Conservation (phyloP, 1,140 invertebrate species). For the Euborellia annulipes region DNA sequence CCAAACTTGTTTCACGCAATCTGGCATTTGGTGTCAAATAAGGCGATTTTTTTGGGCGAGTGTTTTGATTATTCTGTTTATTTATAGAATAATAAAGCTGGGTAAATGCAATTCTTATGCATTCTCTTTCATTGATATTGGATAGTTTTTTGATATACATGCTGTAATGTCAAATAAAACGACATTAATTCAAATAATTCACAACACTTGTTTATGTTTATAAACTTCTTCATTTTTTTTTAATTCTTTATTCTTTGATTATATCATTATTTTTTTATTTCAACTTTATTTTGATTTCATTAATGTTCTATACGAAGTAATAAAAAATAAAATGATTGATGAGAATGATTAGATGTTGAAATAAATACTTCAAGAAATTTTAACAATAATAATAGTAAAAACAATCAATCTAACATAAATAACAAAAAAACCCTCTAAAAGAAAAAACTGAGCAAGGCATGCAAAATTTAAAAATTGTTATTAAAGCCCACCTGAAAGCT, state of each 20-base stretch:
- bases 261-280: background rate
- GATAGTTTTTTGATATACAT: constrained; percentile 10
- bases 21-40: constrained; percentile 2
- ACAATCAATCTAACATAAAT: constrained; percentile 1
- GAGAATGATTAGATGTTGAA: background rate
- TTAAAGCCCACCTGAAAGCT: constrained; percentile 63
- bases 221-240: background rate
- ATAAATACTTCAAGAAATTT: background rate
- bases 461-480: constrained; percentile 2
- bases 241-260: background rate
- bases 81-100: constrained; percentile 8
- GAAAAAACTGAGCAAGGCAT: background rate
- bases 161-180: constrained; percentile 13
- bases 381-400: background rate
- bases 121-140: constrained; percentile 6
- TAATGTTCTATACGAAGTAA: background rate
- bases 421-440: constrained; percentile 7
- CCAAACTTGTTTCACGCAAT: constrained; percentile 8
- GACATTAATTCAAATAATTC: constrained; percentile 6
- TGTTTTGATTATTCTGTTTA: constrained; percentile 11
- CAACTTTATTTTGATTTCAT: background rate
- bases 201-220: background rate
- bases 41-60: constrained; percentile 5
- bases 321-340: background rate
- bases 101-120: constrained; percentile 6